Base-by-base conservation (phyloP, 2,113 vertebrate species). In the Gobio gobio region DNA sequence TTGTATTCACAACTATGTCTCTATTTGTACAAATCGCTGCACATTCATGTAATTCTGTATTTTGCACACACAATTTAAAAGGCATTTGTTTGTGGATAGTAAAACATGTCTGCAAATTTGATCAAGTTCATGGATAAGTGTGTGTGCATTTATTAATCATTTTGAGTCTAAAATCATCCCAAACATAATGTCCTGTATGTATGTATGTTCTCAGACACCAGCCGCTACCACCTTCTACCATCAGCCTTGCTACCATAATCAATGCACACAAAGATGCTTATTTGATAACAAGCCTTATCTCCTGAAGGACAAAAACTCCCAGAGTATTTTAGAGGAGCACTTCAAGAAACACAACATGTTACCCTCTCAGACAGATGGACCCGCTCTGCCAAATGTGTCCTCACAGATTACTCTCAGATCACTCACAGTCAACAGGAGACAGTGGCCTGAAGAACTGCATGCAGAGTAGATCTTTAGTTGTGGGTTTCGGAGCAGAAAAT, bases 311-410 rank as follows among this genome's bases (percentile, higher is more conserved):
- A 63, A 49, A 43, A 49, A 49, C 5, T 26, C 16, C 43, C 40
- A 51, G 43, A 49, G 36, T 16, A 79, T 47, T 63, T 29, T 26
- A 63, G 45, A 51, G 59, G 61, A 36, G 10, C 61, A 8, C 47
- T 81, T 68, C 18, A 49, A 22, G 43, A 26, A 29, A 81, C 63
- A 64, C 59, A 81, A n/a, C 76, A 78, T 36, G 33, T 24, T 36
- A 24, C 14, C 2, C 18, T 33, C 24, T 80, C n/a, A 64, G 36
- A 79, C 22, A 16, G 24, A 8, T 4, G 8, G 29, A 20, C 29
- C 26, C 16, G 36, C 33, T 43, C 26, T 76, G n/a, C 73, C 54
- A 51, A 29, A 51, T 54, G 45, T 18, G 36, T 49, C 59, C 3
- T 51, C 43, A 51, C 29, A 61, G 77, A 63, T 61, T 20, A 80